Base-by-base conservation (phyloP, 2,888 invertebrate species). In the Andrena dorsata region DNA sequence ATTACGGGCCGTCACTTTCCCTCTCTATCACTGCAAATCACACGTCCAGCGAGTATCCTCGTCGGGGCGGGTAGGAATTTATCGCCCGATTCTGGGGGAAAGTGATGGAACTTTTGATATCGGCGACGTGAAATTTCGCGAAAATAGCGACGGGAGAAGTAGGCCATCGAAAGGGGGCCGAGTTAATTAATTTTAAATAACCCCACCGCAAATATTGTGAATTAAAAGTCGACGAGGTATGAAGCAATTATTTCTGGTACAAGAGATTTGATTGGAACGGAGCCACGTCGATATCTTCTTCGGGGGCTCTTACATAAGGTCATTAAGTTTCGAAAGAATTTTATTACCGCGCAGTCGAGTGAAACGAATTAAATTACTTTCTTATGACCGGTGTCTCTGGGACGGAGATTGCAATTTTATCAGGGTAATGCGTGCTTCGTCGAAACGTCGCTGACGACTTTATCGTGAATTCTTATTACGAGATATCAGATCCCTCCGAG, bases 141-240 rank as follows among this genome's bases (percentile, higher is more conserved):
- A 69, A 56, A 56, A 23, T 23, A 23, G 23, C 28, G 56, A 10
- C 32, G 32, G 7, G 66, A 65, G 66, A 85, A 86, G 83, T 86
- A 83, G 88, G 86, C 79, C 88, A 83, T 58, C 69, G 61, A 71
- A 86, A 86, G 76, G 86, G 81, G 74, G 80, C 76, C 82, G 83
- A 81, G 83, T 86, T 86, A 87, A 88, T 89, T 89, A 88, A 89
- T 86, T 83, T 86, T 88, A 87, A 88, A 88, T 88, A 87, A 88
- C 86, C 87, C 77, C 74, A 82, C 76, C 84, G 70, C 76, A 78
- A 75, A 80, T 78, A 79, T 58, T 35, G 16, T 8, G 78, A 78
- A 80, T 85, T 83, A 88, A 88, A 86, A 28, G 23, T n/a, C 28
- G 10, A 13, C n/a, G 16, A 35, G 4, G 20, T 61, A 60, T 7